phyloP scores from a whole-genome alignment of 1,140 invertebrate genomes.

The Pissodes strobi region DNA sequence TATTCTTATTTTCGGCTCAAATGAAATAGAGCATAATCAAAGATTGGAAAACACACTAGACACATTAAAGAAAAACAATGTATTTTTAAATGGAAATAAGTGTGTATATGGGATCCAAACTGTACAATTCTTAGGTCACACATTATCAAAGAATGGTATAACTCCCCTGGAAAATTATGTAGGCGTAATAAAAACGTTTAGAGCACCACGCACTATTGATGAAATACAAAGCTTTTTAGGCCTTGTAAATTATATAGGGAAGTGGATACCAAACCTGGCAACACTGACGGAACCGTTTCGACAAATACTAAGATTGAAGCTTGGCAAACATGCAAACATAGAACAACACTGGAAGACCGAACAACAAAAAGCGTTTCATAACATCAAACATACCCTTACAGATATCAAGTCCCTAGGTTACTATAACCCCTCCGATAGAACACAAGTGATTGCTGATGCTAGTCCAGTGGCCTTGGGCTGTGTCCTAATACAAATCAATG shows the following conservation, averaged over 20 bases:
- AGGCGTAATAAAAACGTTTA: slow-evolving; percentile 32
- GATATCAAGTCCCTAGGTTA: slow-evolving; percentile 57
- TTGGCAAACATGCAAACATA: slow-evolving; percentile 21
- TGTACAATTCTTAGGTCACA: too few species aligned
- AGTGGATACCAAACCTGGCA: slow-evolving; percentile 50
- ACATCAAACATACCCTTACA: slow-evolving; percentile 5
- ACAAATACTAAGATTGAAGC: slow-evolving; percentile 32
- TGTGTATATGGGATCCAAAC: too few species aligned
- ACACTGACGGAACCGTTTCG: slow-evolving; percentile 45
- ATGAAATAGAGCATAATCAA: slow-evolving; percentile 20
- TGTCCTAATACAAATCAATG: slow-evolving; percentile 40
- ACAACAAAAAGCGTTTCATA: slow-evolving; percentile 27
- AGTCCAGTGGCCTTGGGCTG: slow-evolving; percentile 54
- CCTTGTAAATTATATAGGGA: slow-evolving; percentile 36
- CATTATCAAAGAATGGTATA: too few species aligned
- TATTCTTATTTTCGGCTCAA: slow-evolving; percentile 21
- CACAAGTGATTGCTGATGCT: slow-evolving; percentile 55
- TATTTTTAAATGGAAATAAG: slow-evolving; percentile 41
- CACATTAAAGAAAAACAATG: slow-evolving; percentile 24
- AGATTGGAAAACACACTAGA: slow-evolving; percentile 5
- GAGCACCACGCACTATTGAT: slow-evolving; percentile 37
- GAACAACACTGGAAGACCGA: slow-evolving; percentile 45
- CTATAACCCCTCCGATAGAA: slow-evolving; percentile 40
- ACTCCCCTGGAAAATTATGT: slow-evolving; percentile 21
- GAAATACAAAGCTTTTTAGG: slow-evolving; percentile 52